Evolutionary conservation across 2,888 invertebrate genomes (phyloP), one percentile per base, ranked within the genome.

Genomic region (Mesorhabditis spiculigera): DNA sequence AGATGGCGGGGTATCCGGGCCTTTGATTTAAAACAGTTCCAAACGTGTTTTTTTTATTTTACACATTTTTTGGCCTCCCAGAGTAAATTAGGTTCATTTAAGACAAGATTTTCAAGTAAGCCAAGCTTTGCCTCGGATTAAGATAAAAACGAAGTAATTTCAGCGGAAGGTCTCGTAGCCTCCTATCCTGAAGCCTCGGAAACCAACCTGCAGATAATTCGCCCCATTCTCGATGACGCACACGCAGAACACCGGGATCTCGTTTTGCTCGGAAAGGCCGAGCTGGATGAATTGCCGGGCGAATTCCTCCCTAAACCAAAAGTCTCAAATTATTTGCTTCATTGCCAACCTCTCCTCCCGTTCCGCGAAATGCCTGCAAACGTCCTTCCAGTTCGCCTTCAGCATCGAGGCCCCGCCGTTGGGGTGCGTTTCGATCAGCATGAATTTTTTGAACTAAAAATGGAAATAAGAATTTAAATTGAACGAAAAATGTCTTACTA

Each of bases 201-300:
- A 45, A 65, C 67, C 4, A 62, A 78, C 79, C 67, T 68, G 65
- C 85, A 97, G 89, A 73, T 86, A 83, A 4, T 78, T 75, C 0
- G 94, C 95, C 0, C 94, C 92, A 74, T 94, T 93, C 82, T 96
- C 93, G 0, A 98, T 93, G 78, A 98, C 93, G 2, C 94, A 95
- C 90, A 96, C 94, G 5, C 94, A 94, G 89, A 94, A 94, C 85
- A 92, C 90, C 0, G 96, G 94, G 88, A 91, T 91, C 3, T 70
- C 80, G 45, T 76, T 69, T 5, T 63, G 43, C 72, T 85, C 84
- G 2, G 77, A 69, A 62, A 85, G 68, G 10, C 81, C 82, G 8
- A 83, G 73, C n/a, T 73, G 70, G 41, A 81, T 77, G 72, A 83
- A 85, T 68, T 85, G 79, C 4, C 72, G 72, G 5, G 79, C 80